These are phyloP conservation scores for Osmoderma eremita DNA, from an alignment of 2,888 invertebrate species.

Conservation along the genomic window DNA sequence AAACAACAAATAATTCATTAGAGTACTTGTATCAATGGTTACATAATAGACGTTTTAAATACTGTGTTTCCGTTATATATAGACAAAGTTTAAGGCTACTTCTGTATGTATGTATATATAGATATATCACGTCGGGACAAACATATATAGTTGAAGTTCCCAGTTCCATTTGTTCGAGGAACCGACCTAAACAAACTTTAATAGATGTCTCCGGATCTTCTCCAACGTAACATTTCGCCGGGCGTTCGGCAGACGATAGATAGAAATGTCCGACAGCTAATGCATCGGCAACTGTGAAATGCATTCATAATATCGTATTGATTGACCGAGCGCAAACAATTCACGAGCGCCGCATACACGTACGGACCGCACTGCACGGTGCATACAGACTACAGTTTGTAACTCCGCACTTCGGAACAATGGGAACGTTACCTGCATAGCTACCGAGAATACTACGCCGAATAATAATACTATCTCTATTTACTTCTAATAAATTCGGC, in stretches of 20 bases:
- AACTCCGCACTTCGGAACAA: constrained; percentile 31
- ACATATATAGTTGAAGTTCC: not conserved
- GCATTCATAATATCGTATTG: constrained; percentile 38
- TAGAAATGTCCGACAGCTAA: constrained; percentile 31
- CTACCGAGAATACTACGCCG: constrained; percentile 11
- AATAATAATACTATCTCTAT: constrained; percentile 30
- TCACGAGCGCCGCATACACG: constrained; percentile 2
- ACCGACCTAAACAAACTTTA: constrained; percentile 30
- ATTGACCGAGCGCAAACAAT: constrained; percentile 37
- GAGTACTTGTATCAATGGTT: too few relatives aligned
- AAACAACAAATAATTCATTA: too few relatives aligned
- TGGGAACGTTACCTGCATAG: constrained; percentile 26
- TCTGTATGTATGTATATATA: too few relatives aligned
- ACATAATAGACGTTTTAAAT: too few relatives aligned
- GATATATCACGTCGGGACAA: too few relatives aligned
- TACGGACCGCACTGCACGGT: not conserved
- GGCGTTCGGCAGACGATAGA: constrained; percentile 8
- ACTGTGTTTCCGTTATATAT: too few relatives aligned
- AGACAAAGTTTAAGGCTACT: too few relatives aligned
- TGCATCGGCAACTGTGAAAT: constrained; percentile 33
- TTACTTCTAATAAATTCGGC: constrained; percentile 26
- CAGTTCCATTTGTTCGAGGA: constrained; percentile 18
- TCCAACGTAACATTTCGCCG: constrained; percentile 22
- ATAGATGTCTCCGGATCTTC: constrained; percentile 29
- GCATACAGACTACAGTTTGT: constrained; percentile 20